Evolutionary conservation across 2,888 invertebrate genomes (phyloP), one percentile per base, ranked within the genome.

Genomic region (Rhogogaster chlorosoma): DNA sequence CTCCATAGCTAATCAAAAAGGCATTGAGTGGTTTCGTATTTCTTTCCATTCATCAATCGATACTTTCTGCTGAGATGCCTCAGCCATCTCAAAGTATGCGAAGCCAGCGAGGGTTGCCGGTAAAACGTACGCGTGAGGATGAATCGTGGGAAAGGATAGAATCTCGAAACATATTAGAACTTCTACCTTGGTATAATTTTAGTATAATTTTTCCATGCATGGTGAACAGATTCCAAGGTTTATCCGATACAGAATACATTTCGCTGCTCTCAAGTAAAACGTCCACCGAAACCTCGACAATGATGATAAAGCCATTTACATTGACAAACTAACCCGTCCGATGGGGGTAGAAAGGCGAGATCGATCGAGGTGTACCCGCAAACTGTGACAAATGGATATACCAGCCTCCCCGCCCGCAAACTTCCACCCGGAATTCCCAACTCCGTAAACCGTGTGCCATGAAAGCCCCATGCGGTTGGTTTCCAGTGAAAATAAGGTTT

Each of bases 321-420:
- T 64, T 61, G 80, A 80, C 57, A 61, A 80, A 61, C 80, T 36
- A 15, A 80, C 61, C 64, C 80, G 32, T 42, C 38, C 38, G 32
- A n/a, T 49, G 61, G 57, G 57, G 80, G 36, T 38, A 38, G 80
- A 80, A 42, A 29, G 80, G 57, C 57, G 80, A 80, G 80, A 80
- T 80, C 80, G 80, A 80, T 80, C 61, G 64, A 42, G 80, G 80
- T 80, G 80, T 61, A 61, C 61, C 80, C 80, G 29, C 80, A 80
- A 80, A 80, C 80, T 80, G 80, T 80, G 80, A 80, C 80, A 80
- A 80, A 80, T 80, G 80, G 64, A 80, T 80, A 38, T 61, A 29
- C 80, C 80, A 61, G 38, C 12, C 80, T 22, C 61, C 38, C n/a
- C 80, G 77, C 29, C 29, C n/a, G 77, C 53, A 18, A 80, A 64